Evolutionary conservation across 35 echinoderm and acorn worm species (phyloP).

Genomic region (Acanthaster planci): DNA sequence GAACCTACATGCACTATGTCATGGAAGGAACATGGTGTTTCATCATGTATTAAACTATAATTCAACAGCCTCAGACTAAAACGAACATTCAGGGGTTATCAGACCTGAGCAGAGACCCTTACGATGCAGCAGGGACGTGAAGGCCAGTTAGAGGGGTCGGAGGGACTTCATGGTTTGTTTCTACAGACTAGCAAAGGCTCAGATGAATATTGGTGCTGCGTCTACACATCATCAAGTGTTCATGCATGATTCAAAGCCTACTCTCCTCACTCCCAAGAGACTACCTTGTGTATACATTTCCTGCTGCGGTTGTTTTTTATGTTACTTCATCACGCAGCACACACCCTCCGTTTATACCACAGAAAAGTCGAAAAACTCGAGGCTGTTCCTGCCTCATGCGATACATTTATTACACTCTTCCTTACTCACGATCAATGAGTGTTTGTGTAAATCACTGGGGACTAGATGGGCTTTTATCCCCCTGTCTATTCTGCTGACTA

Average conservation of each 20-base stretch:
- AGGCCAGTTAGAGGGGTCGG: too few species aligned
- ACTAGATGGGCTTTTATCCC: too few species aligned
- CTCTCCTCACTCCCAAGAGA: not conserved
- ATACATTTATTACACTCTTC: not conserved
- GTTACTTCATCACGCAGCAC: not conserved
- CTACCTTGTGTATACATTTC: constrained; percentile 11
- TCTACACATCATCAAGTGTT: constrained; percentile 24
- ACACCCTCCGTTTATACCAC: not conserved
- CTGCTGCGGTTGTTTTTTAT: constrained; percentile 24
- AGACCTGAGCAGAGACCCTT: too few species aligned
- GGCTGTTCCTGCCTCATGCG: not conserved
- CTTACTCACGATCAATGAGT: not conserved
- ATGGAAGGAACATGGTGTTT: too few species aligned
- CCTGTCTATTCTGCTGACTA: too few species aligned
- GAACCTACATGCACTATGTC: too few species aligned
- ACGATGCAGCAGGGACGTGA: too few species aligned
- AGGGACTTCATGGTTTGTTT: too few species aligned
- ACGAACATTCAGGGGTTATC: too few species aligned
- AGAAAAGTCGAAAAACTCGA: not conserved
- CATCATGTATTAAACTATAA: too few species aligned
- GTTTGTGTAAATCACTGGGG: not conserved
- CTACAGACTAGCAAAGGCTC: too few species aligned
- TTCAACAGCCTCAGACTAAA: too few species aligned
- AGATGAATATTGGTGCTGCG: not conserved
- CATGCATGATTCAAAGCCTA: constrained; percentile 20